These are phyloP conservation scores for Ahaetulla prasina DNA, from an alignment of 2,113 vertebrate genomes.

Conservation along the genomic window DNA sequence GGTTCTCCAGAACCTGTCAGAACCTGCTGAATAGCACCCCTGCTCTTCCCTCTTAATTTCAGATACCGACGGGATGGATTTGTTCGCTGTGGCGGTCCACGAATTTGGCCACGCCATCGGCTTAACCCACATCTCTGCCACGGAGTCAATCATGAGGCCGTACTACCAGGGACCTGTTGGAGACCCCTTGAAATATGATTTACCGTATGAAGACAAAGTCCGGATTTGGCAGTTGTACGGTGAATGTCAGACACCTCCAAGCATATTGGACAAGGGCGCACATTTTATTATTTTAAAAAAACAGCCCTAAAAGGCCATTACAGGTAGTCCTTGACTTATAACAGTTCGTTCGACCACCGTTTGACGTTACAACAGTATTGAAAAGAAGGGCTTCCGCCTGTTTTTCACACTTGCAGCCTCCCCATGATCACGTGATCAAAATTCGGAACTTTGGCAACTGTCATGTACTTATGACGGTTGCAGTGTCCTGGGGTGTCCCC, in stretches of 20 bases:
- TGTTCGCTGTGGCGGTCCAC: constrained; percentile 93
- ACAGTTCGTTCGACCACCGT: too few species aligned
- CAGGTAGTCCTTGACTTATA: too few species aligned
- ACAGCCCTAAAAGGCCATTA: not conserved
- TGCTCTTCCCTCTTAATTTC: constrained; percentile 27
- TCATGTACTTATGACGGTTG: too few species aligned
- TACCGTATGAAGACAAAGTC: constrained; percentile 91
- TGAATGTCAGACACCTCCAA: constrained; percentile 53
- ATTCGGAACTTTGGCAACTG: too few species aligned
- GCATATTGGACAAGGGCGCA: not conserved
- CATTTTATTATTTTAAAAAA: not conserved
- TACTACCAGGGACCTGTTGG: constrained; percentile 96
- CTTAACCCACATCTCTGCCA: constrained; percentile 85
- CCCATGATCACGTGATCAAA: too few species aligned
- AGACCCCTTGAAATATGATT: constrained; percentile 89
- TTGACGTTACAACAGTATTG: too few species aligned
- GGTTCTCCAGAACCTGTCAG: too few species aligned
- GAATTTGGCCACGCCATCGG: constrained; percentile 97
- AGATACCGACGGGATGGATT: constrained; percentile 88
- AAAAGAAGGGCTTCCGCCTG: too few species aligned
- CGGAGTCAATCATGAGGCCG: constrained; percentile 91
- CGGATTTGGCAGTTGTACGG: constrained; percentile 95
- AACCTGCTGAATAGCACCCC: too few species aligned
- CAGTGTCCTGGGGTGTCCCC: too few species aligned
- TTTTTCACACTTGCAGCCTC: too few species aligned